Conservation (phyloP, 1,140 invertebrate genomes). For the Drepana arcuata region DNA sequence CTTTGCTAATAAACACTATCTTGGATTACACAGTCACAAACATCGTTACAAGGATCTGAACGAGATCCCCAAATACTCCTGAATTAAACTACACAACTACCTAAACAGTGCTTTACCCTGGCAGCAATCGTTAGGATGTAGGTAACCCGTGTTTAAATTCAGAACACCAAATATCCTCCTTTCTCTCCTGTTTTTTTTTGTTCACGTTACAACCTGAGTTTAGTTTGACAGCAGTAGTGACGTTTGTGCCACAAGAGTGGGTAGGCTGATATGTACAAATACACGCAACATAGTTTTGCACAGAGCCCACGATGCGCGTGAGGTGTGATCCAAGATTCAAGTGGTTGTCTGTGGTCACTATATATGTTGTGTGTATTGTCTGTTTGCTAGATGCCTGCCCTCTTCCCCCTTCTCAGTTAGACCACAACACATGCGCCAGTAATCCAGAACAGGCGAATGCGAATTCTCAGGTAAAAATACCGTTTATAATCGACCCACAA, state of each 20-base stretch:
- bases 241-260: conserved; percentile 27
- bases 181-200: conserved; percentile 57
- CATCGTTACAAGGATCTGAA: no score
- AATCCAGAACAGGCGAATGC: conserved; percentile 73
- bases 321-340: conserved; percentile 68
- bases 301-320: conserved; percentile 58
- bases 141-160: no score
- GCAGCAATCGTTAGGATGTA: no score
- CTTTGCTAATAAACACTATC: conserved; percentile 68
- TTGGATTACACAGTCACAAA: conserved; percentile 71
- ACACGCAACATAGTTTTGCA: conserved; percentile 67
- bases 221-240: neutral
- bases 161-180: conserved; percentile 51
- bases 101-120: no score
- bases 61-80: no score
- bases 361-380: conserved; percentile 74
- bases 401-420: conserved; percentile 78
- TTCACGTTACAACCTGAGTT: conserved; percentile 7
- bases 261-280: conserved; percentile 56
- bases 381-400: conserved; percentile 78
- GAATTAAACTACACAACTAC: no score
- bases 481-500: conserved; percentile 67
- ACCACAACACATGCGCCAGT: conserved; percentile 75
- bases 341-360: conserved; percentile 71
- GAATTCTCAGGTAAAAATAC: conserved; percentile 72